Conservation (phyloP, 2,113 vertebrate genomes). For the Catharus minimus region DNA sequence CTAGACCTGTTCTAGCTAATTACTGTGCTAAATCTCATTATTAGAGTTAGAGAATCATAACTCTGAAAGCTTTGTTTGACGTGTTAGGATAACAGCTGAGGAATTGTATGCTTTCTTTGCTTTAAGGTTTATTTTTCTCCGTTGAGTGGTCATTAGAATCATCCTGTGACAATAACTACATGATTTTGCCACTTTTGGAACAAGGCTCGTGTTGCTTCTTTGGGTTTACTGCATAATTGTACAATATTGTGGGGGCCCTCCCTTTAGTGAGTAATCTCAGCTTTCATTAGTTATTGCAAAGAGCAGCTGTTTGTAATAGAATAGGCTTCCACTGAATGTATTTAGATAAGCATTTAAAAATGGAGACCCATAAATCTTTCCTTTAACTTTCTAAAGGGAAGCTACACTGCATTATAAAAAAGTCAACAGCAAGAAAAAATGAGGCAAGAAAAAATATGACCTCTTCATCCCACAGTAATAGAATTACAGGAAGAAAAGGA, state of each 20-base stretch:
- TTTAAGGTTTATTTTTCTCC: neutral
- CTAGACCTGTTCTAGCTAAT: neutral
- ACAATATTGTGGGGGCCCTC: neutral
- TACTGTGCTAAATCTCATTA: neutral
- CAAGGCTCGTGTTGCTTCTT: neutral
- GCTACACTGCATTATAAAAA: constrained; percentile 73
- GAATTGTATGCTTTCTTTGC: neutral
- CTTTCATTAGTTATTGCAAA: constrained; percentile 45
- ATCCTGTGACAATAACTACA: neutral
- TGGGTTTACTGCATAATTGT: neutral
- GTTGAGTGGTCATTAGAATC: neutral
- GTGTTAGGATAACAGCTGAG: neutral
- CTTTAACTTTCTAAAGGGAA: constrained; percentile 72
- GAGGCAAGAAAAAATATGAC: constrained; percentile 64
- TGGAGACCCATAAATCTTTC: constrained; percentile 58
- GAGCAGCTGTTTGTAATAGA: constrained; percentile 45
- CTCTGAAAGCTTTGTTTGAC: neutral
- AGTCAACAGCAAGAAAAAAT: constrained; percentile 74
- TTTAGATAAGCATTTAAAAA: constrained; percentile 52
- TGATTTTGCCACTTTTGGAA: neutral
- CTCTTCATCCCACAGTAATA: constrained; percentile 69
- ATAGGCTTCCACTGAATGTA: constrained; percentile 32
- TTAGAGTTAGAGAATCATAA: neutral
- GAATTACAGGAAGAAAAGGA: constrained; percentile 77
- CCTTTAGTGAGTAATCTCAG: neutral